A percentile compares a stretch with the other conserved stretches of the same genome.
Conservation (phyloP, 2,113 vertebrate genomes). For the Gallinago undulata region DNA sequence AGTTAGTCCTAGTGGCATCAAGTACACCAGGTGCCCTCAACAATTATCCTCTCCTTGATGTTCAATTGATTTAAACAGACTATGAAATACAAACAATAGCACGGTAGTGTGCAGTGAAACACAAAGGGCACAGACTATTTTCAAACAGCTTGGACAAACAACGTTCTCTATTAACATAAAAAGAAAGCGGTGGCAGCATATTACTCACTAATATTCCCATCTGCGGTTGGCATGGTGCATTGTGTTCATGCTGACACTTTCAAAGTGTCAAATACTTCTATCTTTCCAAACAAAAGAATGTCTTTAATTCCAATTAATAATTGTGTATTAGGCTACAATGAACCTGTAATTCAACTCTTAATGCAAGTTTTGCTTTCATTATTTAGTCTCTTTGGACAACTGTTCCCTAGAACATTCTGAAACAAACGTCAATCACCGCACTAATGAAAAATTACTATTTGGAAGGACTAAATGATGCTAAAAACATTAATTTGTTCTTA, state of each 20-base stretch:
- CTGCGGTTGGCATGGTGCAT: not conserved
- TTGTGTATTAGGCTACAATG: not conserved
- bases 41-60: not conserved
- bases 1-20: not conserved
- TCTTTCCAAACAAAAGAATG: not conserved
- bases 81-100: not conserved
- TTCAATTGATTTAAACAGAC: not conserved
- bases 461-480: not conserved
- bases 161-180: not conserved
- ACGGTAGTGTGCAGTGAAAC: not conserved
- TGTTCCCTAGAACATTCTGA: constrained; percentile 18
- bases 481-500: not conserved
- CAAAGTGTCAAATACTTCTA: not conserved
- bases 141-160: not conserved
- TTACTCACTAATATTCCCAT: not conserved
- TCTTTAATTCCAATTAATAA: not conserved
- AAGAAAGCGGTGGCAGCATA: not conserved
- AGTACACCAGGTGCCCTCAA: not conserved
- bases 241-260: not conserved
- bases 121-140: not conserved
- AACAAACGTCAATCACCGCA: constrained; percentile 17
- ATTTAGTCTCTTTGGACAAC: not conserved
- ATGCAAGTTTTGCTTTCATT: constrained; percentile 11
- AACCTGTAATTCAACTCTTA: constrained; percentile 27
- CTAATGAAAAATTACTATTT: constrained; percentile 20